A percentile compares a stretch with the other conserved stretches of the same genome.
These are phyloP conservation scores for Archaeoteleia sp. DNA, from an alignment of 2,888 invertebrate species.

Conservation along the genomic window DNA sequence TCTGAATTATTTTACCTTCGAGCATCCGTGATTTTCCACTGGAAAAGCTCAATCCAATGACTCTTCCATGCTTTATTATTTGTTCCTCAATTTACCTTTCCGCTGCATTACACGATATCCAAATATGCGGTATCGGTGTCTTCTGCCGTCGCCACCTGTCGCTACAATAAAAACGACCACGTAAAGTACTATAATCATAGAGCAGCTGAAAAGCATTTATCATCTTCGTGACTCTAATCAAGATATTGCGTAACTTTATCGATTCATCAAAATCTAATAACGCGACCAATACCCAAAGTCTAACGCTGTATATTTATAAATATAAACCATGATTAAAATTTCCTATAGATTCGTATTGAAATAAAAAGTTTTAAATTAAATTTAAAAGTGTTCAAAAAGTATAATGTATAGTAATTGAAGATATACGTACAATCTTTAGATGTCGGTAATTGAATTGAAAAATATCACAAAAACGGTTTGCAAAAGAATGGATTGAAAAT, in stretches of 20 bases:
- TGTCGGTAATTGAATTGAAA: not conserved
- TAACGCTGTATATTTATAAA: constrained; percentile 8
- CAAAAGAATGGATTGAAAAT: constrained; percentile 4
- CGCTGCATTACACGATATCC: too few relatives aligned
- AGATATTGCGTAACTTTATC: constrained; percentile 34
- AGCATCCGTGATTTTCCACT: too few relatives aligned
- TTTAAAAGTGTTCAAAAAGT: not conserved
- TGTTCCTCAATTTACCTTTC: too few relatives aligned
- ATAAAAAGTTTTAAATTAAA: too few relatives aligned
- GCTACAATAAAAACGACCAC: too few relatives aligned
- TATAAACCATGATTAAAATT: constrained; percentile 8
- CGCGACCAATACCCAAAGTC: too few relatives aligned
- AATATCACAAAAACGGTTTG: not conserved
- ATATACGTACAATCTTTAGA: not conserved
- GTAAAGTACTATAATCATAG: constrained; percentile 10
- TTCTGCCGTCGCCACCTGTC: constrained; percentile 16
- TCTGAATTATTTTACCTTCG: too few relatives aligned
- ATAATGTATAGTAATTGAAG: not conserved
- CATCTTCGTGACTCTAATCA: constrained; percentile 22
- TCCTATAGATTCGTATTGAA: too few relatives aligned
- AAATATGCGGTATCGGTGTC: too few relatives aligned
- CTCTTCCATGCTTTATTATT: too few relatives aligned
- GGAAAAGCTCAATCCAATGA: too few relatives aligned
- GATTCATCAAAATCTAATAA: constrained; percentile 33
- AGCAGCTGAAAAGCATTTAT: constrained; percentile 16